These are phyloP conservation scores for Synanthedon andrenaeformis DNA, from an alignment of 2,888 invertebrate species.

Conservation along the genomic window DNA sequence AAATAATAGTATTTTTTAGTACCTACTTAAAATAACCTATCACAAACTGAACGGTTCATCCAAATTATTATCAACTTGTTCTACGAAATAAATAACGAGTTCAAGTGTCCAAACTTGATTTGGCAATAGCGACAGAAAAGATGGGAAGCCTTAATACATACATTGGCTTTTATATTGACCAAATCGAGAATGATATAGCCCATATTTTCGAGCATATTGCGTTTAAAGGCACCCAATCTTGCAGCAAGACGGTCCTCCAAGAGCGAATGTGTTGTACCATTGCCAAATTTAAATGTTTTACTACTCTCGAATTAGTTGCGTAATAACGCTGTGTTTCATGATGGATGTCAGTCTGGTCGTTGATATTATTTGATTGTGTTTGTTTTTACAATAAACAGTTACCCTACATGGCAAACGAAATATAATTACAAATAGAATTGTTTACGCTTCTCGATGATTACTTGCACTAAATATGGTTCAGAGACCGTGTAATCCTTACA, in stretches of 20 bases:
- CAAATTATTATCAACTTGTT: slow-evolving; percentile 43
- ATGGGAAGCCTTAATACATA: slow-evolving; percentile 75
- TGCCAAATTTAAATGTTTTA: slow-evolving; percentile 95
- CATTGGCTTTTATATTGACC: slow-evolving; percentile 33
- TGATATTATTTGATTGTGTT: slow-evolving; percentile 86
- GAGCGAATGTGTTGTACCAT: slow-evolving; percentile 94
- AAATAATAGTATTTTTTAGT: no score
- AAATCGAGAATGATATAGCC: slow-evolving; percentile 37
- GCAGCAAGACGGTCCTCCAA: slow-evolving; percentile 87
- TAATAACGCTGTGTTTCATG: slow-evolving; percentile 92
- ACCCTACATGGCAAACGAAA: slow-evolving; percentile 18
- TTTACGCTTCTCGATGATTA: slow-evolving; percentile 48
- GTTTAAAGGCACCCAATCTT: slow-evolving; percentile 74
- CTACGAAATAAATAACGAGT: slow-evolving; percentile 83
- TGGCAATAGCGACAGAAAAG: slow-evolving; percentile 93
- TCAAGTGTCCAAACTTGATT: slow-evolving; percentile 78
- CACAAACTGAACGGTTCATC: slow-evolving; percentile 17
- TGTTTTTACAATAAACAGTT: slow-evolving; percentile 87
- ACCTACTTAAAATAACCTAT: no score
- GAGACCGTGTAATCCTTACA: slow-evolving; percentile 74
- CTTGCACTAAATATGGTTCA: slow-evolving; percentile 64
- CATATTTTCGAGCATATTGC: slow-evolving; percentile 56
- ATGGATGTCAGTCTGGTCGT: slow-evolving; percentile 88
- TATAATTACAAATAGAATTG: slow-evolving; percentile 35
- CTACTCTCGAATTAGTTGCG: slow-evolving; percentile 94